Percentiles rank a stretch among this genome's conserved stretches.
phyloP scores from a whole-genome alignment of 2,888 invertebrate genomes.

The Oegoconia quadripuncta region DNA sequence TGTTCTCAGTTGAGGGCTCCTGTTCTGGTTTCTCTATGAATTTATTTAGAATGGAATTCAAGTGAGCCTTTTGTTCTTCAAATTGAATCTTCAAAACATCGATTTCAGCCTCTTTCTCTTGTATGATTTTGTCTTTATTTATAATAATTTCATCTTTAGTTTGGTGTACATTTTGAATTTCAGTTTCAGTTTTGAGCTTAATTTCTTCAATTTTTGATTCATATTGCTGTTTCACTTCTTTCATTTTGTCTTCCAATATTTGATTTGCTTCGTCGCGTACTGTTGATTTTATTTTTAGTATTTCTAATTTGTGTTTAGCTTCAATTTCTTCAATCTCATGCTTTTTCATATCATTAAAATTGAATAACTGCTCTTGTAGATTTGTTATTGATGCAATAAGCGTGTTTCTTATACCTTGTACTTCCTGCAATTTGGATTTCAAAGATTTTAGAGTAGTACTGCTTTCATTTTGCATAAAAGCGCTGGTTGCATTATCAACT shows the following conservation, averaged over 20 bases:
- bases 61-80: conserved; percentile 46
- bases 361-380: conserved; percentile 46
- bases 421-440: conserved; percentile 47
- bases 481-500: conserved; percentile 36
- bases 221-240: conserved; percentile 39
- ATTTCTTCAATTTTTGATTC: conserved; percentile 41
- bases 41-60: conserved; percentile 40
- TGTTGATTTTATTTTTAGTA: conserved; percentile 39
- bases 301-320: conserved; percentile 49
- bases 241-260: conserved; percentile 45
- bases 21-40: conserved; percentile 40
- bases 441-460: conserved; percentile 38
- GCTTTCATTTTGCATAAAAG: conserved; percentile 34
- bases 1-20: conserved; percentile 28
- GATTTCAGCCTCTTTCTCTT: conserved; percentile 49
- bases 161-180: conserved; percentile 31
- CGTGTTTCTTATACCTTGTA: conserved; percentile 42
- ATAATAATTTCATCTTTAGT: conserved; percentile 35
- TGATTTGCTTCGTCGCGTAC: conserved; percentile 43
- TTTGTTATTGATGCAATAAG: conserved; percentile 42
- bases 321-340: conserved; percentile 53
- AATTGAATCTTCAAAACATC: conserved; percentile 35
- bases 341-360: conserved; percentile 43
- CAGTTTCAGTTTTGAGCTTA: conserved; percentile 24
- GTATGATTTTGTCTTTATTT: conserved; percentile 37